These are phyloP conservation scores for Anser brachyrhynchus DNA, from an alignment of 2,113 vertebrate species.

Conservation along the genomic window DNA sequence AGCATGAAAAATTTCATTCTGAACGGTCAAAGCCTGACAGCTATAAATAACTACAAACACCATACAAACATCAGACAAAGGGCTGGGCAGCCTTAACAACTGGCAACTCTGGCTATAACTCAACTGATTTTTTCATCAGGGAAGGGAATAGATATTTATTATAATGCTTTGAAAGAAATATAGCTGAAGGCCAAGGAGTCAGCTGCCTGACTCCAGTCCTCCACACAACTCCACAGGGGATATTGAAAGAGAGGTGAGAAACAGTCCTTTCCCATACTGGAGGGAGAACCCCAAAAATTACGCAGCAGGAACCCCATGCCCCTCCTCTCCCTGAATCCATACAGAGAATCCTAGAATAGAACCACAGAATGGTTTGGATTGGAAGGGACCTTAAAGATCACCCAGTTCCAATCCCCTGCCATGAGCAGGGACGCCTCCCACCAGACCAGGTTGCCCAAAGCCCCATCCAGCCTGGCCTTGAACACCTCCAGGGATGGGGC, in stretches of 20 bases:
- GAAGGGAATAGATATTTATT: background rate
- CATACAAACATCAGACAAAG: background rate
- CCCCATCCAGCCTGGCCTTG: no score
- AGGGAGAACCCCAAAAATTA: background rate
- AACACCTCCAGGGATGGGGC: no score
- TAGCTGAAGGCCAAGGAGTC: background rate
- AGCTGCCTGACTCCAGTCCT: background rate
- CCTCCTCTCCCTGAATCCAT: accelerated
- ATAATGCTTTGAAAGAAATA: background rate
- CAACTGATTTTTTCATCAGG: background rate
- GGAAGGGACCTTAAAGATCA: background rate
- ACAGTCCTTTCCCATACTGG: background rate
- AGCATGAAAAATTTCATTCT: background rate
- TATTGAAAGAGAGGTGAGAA: background rate
- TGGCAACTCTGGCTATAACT: background rate
- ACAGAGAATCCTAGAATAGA: background rate
- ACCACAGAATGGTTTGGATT: background rate
- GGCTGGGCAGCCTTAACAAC: background rate
- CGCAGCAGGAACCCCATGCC: accelerated
- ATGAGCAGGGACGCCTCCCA: no score
- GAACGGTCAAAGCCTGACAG: background rate
- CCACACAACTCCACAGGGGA: background rate
- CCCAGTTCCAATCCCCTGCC: no score
- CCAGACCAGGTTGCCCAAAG: no score
- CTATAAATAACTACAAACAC: background rate